Base-by-base conservation (phyloP, 1,140 invertebrate genomes). In the Drosophila lowei region DNA sequence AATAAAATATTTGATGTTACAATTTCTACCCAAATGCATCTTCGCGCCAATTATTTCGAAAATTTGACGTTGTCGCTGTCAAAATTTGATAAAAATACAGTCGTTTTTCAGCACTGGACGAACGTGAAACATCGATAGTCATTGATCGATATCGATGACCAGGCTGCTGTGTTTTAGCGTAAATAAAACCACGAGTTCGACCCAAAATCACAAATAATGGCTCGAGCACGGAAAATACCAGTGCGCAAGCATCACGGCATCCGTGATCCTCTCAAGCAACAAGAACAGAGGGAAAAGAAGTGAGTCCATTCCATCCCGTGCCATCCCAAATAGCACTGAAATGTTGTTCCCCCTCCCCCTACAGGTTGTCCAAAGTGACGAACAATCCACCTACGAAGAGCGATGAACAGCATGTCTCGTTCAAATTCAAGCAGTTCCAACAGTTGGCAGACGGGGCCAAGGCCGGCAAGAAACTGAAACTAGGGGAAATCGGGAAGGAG, bases 191-290 rank as follows among this genome's bases (percentile, higher is more conserved):
- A 63, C 60, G 60, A 58, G 66, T 66, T 70, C 25, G n/a, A 15
- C 30, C 7, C 21, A 2, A 11, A 21, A 7, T 6, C 3, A 30
- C 3, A 47, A 21, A 63, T 15, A 65, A 91, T 91, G 90, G 90
- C 77, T 7, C 72, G 77, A 4, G 90, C 83, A 73, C 72, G 90
- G 30, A 91, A 91, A 83, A 91, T 91, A 30, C 90, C 90, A 2
- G 88, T 77, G 11, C 74, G 89, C n/a, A 91, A 91, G 55, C 90
- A 91, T 62, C 90, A 90, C 50, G 90, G 90, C 18, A 53, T 91
- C 21, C 84, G 90, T 15, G 90, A 91, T 83, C 90, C 90, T 1
- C 73, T 91, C 1, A 88, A 89, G 23, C 90, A 91, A 58, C 65
- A 72, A n/a, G 79, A 91, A 18, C 54, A 73, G 30, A 77, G 59